Percentiles rank a stretch among this genome's conserved stretches.
These are phyloP conservation scores for Okapia johnstoni DNA, from an alignment of 2,113 vertebrate genomes.

Conservation along the genomic window DNA sequence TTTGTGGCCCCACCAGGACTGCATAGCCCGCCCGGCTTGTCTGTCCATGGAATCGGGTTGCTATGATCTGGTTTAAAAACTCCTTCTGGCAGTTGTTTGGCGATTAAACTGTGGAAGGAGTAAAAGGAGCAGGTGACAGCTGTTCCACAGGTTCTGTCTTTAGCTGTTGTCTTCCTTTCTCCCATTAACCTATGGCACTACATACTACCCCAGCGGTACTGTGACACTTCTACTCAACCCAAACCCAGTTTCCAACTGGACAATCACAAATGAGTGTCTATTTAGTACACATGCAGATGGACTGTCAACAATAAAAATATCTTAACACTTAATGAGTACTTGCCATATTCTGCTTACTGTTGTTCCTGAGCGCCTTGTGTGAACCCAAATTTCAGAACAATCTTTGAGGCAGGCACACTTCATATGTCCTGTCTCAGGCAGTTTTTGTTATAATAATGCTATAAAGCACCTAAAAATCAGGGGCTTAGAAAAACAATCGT, in stretches of 20 bases:
- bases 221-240: background rate
- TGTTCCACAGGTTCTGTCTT: background rate
- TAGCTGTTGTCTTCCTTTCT: background rate
- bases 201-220: background rate
- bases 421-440: background rate
- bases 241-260: background rate
- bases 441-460: background rate
- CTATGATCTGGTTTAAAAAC: background rate
- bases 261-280: background rate
- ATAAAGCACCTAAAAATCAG: background rate
- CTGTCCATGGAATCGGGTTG: background rate
- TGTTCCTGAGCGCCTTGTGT: background rate
- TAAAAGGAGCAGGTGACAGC: background rate
- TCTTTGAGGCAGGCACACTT: background rate
- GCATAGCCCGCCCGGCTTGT: background rate
- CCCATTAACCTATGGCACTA: background rate
- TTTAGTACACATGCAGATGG: background rate
- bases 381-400: background rate
- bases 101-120: background rate
- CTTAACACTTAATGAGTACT: background rate
- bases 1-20: background rate
- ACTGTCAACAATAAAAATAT: background rate
- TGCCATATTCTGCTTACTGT: background rate
- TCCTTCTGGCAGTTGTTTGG: background rate
- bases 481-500: background rate